Percentiles rank a stretch among this genome's conserved stretches.
Evolutionary conservation across 2,888 invertebrate species (phyloP).

Genomic region (Volucella inanis): DNA sequence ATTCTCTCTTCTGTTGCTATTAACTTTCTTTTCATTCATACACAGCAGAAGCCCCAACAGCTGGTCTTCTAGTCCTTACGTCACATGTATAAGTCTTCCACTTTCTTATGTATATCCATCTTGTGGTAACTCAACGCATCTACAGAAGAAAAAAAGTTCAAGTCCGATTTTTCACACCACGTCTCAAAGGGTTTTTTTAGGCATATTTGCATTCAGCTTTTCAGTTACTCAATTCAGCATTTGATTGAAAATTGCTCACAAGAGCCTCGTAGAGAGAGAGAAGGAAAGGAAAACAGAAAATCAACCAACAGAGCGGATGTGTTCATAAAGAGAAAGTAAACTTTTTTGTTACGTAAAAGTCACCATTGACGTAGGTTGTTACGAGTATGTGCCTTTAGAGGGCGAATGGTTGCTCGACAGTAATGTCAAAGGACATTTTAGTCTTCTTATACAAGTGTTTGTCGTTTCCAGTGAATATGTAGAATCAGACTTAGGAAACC

Average conservation of each 20-base stretch:
- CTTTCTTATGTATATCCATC: too few species aligned
- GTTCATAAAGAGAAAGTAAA: conserved; percentile 12
- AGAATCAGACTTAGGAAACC: conserved; percentile 18
- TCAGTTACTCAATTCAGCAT: conserved; percentile 66
- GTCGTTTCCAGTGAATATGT: background rate
- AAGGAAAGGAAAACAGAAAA: background rate
- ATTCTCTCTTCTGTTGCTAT: too few species aligned
- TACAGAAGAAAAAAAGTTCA: background rate
- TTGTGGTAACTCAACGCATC: too few species aligned
- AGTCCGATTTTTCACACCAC: conserved; percentile 51
- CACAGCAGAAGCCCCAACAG: too few species aligned
- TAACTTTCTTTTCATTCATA: too few species aligned
- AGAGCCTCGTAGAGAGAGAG: conserved; percentile 17
- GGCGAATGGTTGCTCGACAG: background rate
- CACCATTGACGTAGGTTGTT: conserved; percentile 44
- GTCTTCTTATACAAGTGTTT: conserved; percentile 56
- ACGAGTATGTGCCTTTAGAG: background rate
- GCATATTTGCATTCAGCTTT: conserved; percentile 56
- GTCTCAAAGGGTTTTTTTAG: conserved; percentile 18
- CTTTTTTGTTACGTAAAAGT: conserved; percentile 40
- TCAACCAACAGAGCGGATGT: background rate
- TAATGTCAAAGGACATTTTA: conserved; percentile 58
- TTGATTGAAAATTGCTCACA: conserved; percentile 65
- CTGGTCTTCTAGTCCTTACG: too few species aligned
- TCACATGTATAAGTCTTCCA: too few species aligned